Evolutionary conservation across 1,140 invertebrate species (phyloP).

Genomic region (Schlechtendalia chinensis): DNA sequence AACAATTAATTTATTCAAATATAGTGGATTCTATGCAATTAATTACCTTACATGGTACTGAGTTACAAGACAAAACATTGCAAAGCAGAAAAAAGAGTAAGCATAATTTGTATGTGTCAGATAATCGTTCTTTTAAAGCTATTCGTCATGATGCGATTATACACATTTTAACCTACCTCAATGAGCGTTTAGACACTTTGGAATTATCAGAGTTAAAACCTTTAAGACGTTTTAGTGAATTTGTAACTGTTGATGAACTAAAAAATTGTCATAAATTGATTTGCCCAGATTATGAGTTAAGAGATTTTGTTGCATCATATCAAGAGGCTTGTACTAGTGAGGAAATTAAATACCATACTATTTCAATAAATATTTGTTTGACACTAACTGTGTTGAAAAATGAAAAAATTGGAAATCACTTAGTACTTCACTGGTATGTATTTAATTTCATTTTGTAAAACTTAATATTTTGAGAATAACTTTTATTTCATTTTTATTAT

Average conservation of each 20-base stretch:
- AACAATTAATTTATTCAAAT: not conserved
- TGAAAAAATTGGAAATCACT: no score
- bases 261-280: not conserved
- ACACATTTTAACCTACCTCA: not conserved
- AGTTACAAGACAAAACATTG: not conserved
- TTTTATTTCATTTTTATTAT: not conserved
- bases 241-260: not conserved
- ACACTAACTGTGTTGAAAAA: no score
- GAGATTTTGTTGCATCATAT: not conserved
- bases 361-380: no score
- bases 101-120: constrained; percentile 1
- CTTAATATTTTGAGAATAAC: not conserved
- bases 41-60: not conserved
- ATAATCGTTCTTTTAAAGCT: not conserved
- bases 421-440: not conserved
- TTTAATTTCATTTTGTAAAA: not conserved
- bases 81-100: not conserved
- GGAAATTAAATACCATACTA: no score
- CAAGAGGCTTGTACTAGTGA: no score
- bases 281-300: not conserved
- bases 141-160: not conserved
- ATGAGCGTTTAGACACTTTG: not conserved
- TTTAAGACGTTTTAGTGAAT: not conserved
- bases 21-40: not conserved
- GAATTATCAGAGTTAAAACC: not conserved